Base-by-base conservation (phyloP, 2,888 invertebrate genomes). In the Kuschelorhynchus macadamiae region DNA sequence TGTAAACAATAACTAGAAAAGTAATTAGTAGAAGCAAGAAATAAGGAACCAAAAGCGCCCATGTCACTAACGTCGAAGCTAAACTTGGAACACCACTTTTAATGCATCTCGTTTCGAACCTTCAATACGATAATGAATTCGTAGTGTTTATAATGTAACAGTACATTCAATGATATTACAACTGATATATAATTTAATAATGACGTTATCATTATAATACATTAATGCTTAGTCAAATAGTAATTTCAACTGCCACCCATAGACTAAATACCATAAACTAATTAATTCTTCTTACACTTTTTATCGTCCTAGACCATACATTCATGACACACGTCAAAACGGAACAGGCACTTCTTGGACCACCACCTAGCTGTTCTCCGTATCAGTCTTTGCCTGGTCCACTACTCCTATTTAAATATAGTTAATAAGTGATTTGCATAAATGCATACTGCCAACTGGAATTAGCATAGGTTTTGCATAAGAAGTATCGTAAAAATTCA, bases 381-480 rank as follows among this genome's bases (percentile, higher is more conserved):
- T 30, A 49, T 11, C 25, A 49, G 25, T 30, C 21, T 30, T 52
- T 33, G 9, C 11, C 18, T 33, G 50, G 50, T 11, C 61, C 41
- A 61, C 50, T 25, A 17, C 5, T 11, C 39, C 41, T 50, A 61
- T 61, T 61, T 52, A 61, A 61, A 61, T 52, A 25, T 18, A 17
- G 30, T 50, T 52, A 61, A 49, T 60, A 47, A 49, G 49, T 36
- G 21, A 61, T 61, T 50, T 50, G 14, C 52, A 50, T 16, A 61
- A 50, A 50, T 61, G 50, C 61, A 61, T 61, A 52, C 39, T 12
- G 32, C 42, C 8, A 42, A 30, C 41, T 70, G 49, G 65, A 69
- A 74, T 74, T 73, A 67, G 71, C 72, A 74, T 74, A 71, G 67
- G 70, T 71, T 72, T 72, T 74, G 74, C 74, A 72, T 74, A 25